A percentile compares a stretch with the other conserved stretches of the same genome.
phyloP scores from a whole-genome alignment of 2,797 vertebrate genomes.

The Orientallactaga sibirica region DNA sequence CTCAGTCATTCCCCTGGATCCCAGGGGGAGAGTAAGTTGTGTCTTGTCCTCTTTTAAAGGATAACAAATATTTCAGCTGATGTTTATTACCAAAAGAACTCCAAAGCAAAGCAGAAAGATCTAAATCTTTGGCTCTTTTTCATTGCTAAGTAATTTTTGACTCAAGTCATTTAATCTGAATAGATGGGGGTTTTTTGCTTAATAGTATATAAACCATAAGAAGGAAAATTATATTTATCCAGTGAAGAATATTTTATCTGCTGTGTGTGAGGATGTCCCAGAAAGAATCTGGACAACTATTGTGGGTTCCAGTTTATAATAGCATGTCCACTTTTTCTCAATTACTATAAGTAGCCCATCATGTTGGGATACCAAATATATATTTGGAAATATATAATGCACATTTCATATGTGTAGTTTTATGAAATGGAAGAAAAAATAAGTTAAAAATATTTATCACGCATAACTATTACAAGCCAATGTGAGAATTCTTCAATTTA shows the following conservation, averaged over 20 bases:
- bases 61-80: constrained; percentile 37
- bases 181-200: neutral
- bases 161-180: neutral
- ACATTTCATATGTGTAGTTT: constrained; percentile 38
- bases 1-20: neutral
- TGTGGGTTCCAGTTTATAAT: neutral
- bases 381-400: neutral
- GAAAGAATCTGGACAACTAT: neutral
- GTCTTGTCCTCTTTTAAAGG: constrained; percentile 2
- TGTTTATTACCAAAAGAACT: constrained; percentile 7
- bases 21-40: neutral
- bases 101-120: constrained; percentile 22
- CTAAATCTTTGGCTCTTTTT: neutral
- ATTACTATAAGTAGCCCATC: neutral
- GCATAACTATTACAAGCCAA: neutral
- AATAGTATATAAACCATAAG: neutral
- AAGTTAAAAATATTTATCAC: neutral
- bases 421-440: neutral
- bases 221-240: constrained; percentile 20
- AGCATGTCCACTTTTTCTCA: neutral
- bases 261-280: neutral
- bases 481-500: neutral
- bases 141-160: constrained; percentile 45
- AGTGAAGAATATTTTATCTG: neutral
- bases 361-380: constrained; percentile 13